Evolutionary conservation across 2,888 invertebrate genomes (phyloP).

Genomic region (Erebia palarica): DNA sequence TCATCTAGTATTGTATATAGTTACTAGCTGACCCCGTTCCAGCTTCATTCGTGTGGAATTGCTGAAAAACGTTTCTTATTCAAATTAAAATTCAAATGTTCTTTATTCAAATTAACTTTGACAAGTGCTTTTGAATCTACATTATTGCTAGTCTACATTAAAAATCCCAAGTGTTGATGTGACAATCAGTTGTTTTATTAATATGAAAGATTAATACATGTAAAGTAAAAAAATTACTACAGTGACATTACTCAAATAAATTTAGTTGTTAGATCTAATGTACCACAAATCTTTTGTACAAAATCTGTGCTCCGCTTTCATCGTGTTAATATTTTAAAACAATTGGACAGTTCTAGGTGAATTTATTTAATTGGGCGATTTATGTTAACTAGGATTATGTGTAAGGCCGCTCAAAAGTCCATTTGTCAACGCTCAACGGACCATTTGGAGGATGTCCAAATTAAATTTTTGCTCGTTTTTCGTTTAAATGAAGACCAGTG

Average conservation of each 20-base stretch:
- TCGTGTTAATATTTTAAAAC: conserved; percentile 14
- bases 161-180: too few species aligned
- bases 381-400: conserved; percentile 54
- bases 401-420: conserved; percentile 51
- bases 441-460: conserved; percentile 67
- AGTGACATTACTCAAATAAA: background rate
- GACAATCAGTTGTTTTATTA: too few species aligned
- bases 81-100: too few species aligned
- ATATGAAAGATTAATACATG: too few species aligned
- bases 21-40: too few species aligned
- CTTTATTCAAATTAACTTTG: too few species aligned
- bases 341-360: conserved; percentile 21
- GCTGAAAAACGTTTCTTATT: too few species aligned
- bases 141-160: too few species aligned
- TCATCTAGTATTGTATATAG: too few species aligned
- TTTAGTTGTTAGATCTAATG: background rate
- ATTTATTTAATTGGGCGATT: conserved; percentile 61
- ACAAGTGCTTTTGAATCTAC: too few species aligned
- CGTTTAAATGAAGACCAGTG: conserved; percentile 47
- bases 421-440: conserved; percentile 60
- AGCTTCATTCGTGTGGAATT: too few species aligned
- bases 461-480: conserved; percentile 48
- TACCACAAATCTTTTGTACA: background rate
- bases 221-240: too few species aligned
- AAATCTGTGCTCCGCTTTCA: background rate